Evolutionary conservation across 2,797 vertebrate genomes (phyloP).

Genomic region (Fratercula arctica): DNA sequence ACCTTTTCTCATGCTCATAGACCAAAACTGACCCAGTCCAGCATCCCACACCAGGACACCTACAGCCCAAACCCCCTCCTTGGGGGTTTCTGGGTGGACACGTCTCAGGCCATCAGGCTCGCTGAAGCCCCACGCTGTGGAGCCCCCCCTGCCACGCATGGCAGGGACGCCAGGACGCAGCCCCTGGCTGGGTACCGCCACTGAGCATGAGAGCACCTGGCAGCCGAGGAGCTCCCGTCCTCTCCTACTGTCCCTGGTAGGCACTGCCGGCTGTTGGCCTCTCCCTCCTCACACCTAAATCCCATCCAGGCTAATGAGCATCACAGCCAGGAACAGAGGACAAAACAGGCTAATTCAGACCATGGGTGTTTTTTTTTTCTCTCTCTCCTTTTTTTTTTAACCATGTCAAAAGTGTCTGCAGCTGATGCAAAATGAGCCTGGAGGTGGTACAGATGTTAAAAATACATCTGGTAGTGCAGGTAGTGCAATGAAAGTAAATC

Average conservation of each 20-base stretch:
- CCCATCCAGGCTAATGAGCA: background rate
- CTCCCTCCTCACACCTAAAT: background rate
- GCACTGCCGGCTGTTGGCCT: background rate
- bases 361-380: background rate
- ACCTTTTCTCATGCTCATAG: background rate
- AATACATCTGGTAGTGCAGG: background rate
- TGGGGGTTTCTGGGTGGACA: background rate
- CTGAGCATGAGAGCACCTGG: background rate
- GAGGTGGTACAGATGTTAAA: background rate
- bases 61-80: background rate
- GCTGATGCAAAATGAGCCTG: background rate
- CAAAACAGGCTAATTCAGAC: background rate
- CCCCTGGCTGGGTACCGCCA: background rate
- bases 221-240: background rate
- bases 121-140: background rate
- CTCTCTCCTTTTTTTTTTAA: background rate
- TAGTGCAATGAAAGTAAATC: background rate
- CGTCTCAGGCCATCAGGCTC: background rate
- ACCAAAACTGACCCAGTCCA: background rate
- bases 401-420: background rate
- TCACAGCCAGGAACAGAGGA: background rate
- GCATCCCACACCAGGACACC: background rate
- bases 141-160: background rate
- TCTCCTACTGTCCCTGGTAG: background rate
- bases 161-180: background rate